phyloP scores from a whole-genome alignment of 1,140 invertebrate species.

The Pseudoatta argentina region DNA sequence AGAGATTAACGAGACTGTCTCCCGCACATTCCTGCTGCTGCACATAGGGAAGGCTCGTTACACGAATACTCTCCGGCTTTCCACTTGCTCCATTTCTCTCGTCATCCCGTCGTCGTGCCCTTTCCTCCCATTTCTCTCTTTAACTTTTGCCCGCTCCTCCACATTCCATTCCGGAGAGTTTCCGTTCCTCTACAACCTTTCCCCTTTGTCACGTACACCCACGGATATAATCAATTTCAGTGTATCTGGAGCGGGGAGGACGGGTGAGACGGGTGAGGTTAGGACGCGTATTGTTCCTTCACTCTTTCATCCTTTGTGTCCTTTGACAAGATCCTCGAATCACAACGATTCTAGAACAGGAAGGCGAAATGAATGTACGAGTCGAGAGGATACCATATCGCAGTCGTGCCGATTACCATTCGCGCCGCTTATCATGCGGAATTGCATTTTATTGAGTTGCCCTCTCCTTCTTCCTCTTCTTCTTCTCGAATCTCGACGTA shows the following conservation, averaged over 20 bases:
- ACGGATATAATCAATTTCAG: constrained; percentile 76
- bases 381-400: neutral
- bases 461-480: too few species aligned
- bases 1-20: constrained; percentile 75
- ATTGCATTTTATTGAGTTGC: constrained; percentile 45
- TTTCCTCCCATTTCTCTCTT: constrained; percentile 55
- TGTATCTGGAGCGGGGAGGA: constrained; percentile 62
- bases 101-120: constrained; percentile 25
- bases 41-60: constrained; percentile 40
- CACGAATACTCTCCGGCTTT: constrained; percentile 60
- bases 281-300: constrained; percentile 69
- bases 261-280: constrained; percentile 9
- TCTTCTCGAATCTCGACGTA: neutral
- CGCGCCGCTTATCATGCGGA: constrained; percentile 21
- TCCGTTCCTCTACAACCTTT: constrained; percentile 39
- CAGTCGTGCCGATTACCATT: constrained; percentile 7
- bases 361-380: constrained; percentile 23
- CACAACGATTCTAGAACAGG: constrained; percentile 30
- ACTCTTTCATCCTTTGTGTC: constrained; percentile 69
- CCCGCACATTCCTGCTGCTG: constrained; percentile 57
- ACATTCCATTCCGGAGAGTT: constrained; percentile 48
- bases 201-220: constrained; percentile 65
- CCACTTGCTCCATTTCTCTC: constrained; percentile 64
- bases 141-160: constrained; percentile 32
- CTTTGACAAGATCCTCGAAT: constrained; percentile 56